Evolutionary conservation across 2,888 invertebrate species (phyloP).

Genomic region (Harmothoe impar): DNA sequence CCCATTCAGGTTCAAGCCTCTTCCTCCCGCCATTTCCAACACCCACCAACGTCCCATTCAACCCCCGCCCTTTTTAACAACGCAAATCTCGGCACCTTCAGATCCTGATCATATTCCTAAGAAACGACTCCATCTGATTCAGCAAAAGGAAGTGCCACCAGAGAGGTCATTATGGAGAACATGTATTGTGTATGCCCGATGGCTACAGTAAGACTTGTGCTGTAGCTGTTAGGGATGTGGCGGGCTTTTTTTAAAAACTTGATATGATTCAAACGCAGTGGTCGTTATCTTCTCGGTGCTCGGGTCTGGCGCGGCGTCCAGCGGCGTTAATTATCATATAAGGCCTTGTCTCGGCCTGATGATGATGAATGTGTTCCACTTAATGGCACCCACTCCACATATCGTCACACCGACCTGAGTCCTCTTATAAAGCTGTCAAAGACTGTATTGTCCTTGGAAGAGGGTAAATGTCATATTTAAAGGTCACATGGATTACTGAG

Average conservation of each 20-base stretch:
- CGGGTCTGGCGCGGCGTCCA: slow-evolving; percentile 6
- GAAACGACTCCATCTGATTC: not conserved
- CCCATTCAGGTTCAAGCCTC: not conserved
- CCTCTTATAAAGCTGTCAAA: too few species aligned
- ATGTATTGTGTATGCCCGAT: not conserved
- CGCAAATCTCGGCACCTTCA: not conserved
- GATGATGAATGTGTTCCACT: slow-evolving; percentile 33
- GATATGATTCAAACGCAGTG: slow-evolving; percentile 18
- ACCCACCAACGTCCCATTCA: not conserved
- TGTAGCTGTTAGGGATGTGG: not conserved
- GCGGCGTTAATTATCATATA: slow-evolving; percentile 47
- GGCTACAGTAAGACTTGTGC: not conserved
- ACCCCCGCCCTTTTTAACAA: not conserved
- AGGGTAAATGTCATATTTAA: too few species aligned
- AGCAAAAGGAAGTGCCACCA: not conserved
- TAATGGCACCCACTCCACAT: not conserved
- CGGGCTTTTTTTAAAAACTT: slow-evolving; percentile 1
- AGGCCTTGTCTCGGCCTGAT: slow-evolving; percentile 46
- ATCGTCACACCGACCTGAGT: not conserved
- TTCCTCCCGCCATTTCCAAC: slow-evolving; percentile 17
- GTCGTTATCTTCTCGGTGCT: slow-evolving; percentile 16
- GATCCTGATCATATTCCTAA: not conserved
- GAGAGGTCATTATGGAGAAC: too few species aligned
- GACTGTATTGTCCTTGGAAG: too few species aligned
- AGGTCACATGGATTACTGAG: too few species aligned